Percentiles rank a stretch among this genome's conserved stretches.
phyloP scores from a whole-genome alignment of 2,888 invertebrate genomes.

The Idaea dimidiata region DNA sequence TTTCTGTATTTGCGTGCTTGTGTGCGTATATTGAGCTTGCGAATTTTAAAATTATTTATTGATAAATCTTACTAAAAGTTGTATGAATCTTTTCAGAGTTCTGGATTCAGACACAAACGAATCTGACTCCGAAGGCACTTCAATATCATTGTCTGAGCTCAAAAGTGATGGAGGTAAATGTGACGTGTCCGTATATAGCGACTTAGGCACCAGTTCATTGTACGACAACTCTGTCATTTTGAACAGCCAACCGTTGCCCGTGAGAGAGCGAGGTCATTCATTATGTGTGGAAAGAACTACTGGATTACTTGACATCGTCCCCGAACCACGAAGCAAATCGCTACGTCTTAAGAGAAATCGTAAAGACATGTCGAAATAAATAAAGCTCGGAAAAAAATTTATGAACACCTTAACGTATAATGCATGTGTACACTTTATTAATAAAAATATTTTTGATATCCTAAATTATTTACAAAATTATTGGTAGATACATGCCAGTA shows the following conservation, averaged over 20 bases:
- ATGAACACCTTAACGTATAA: background rate
- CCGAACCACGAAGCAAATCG: slow-evolving; percentile 68
- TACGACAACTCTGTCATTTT: slow-evolving; percentile 42
- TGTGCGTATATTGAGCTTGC: no score
- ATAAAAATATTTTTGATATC: slow-evolving; percentile 48
- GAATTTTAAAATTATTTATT: slow-evolving; percentile 3
- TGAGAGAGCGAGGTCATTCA: slow-evolving; percentile 62
- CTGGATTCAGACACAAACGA: slow-evolving; percentile 45
- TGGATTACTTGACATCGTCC: slow-evolving; percentile 42
- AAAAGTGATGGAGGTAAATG: slow-evolving; percentile 49
- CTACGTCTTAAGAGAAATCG: slow-evolving; percentile 57
- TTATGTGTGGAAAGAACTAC: slow-evolving; percentile 59
- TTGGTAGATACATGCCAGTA: background rate
- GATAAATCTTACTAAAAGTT: slow-evolving; percentile 15
- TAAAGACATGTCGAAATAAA: slow-evolving; percentile 43
- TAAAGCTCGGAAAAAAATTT: slow-evolving; percentile 11
- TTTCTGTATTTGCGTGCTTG: no score
- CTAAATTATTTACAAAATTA: slow-evolving; percentile 25
- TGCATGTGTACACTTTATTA: background rate
- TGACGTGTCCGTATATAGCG: slow-evolving; percentile 49
- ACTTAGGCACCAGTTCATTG: slow-evolving; percentile 35
- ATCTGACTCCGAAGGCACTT: slow-evolving; percentile 48
- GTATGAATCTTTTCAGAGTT: slow-evolving; percentile 44
- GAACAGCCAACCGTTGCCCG: slow-evolving; percentile 36
- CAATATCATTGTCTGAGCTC: slow-evolving; percentile 47